These are phyloP conservation scores for Hyppa rectilinea DNA, from an alignment of 2,888 invertebrate species.

Conservation along the genomic window DNA sequence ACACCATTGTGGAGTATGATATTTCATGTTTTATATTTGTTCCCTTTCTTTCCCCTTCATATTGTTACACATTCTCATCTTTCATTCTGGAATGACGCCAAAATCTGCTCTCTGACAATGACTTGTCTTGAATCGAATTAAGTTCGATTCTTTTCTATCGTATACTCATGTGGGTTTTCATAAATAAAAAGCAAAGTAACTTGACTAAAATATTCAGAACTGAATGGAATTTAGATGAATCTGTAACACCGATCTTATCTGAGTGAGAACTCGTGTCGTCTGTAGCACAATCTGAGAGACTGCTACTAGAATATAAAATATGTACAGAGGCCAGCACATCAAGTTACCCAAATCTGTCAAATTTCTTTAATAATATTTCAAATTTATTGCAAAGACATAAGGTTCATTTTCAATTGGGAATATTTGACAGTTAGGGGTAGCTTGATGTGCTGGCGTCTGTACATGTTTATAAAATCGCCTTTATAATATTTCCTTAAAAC, in stretches of 20 bases:
- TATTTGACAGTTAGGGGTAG: too few relatives aligned
- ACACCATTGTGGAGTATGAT: constrained; percentile 38
- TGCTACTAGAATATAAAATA: not conserved
- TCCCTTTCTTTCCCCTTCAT: constrained; percentile 22
- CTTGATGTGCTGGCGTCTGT: too few relatives aligned
- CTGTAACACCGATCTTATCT: not conserved
- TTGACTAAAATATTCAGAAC: constrained; percentile 7
- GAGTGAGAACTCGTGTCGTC: not conserved
- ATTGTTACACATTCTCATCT: constrained; percentile 52
- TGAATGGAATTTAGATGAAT: constrained; percentile 12
- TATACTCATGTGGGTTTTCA: constrained; percentile 7
- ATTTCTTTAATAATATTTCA: too few relatives aligned
- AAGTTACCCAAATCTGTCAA: too few relatives aligned
- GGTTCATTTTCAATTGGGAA: too few relatives aligned
- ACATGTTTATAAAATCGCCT: too few relatives aligned
- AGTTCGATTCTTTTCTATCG: constrained; percentile 32
- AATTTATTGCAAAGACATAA: too few relatives aligned
- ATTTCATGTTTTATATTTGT: constrained; percentile 44
- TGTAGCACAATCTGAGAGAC: not conserved
- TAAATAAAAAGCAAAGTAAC: not conserved
- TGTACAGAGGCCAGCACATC: too few relatives aligned
- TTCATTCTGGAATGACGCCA: constrained; percentile 57
- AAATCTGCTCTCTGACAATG: constrained; percentile 43
- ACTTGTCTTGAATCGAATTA: constrained; percentile 40
- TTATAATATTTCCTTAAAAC: too few relatives aligned